Conservation (phyloP, 1,140 invertebrate species). For the Bombus huntii region DNA sequence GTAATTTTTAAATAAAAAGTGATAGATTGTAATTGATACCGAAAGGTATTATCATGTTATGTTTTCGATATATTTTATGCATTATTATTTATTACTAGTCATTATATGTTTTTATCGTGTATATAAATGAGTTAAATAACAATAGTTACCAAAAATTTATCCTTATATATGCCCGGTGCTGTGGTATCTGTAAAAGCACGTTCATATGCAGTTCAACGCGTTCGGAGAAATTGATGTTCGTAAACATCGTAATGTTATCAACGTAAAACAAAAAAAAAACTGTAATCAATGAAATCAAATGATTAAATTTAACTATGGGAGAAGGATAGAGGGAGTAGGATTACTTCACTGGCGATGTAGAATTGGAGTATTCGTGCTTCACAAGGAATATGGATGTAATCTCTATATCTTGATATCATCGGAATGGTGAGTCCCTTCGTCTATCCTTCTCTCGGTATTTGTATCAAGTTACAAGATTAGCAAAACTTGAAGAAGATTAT, state of each 20-base stretch:
- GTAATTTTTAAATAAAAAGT: slow-evolving; percentile 1
- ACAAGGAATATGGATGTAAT: slow-evolving; percentile 68
- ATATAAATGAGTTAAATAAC: neutral
- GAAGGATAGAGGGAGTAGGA: slow-evolving; percentile 81
- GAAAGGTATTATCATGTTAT: neutral
- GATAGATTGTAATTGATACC: neutral
- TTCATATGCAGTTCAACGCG: slow-evolving; percentile 52
- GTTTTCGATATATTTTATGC: neutral
- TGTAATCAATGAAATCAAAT: slow-evolving; percentile 45
- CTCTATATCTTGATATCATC: slow-evolving; percentile 66
- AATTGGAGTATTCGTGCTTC: slow-evolving; percentile 70
- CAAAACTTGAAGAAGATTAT: slow-evolving; percentile 15
- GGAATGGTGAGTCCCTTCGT: slow-evolving; percentile 81
- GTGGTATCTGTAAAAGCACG: slow-evolving; percentile 48
- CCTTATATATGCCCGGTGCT: neutral
- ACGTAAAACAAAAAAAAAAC: slow-evolving; percentile 36
- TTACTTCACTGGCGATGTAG: slow-evolving; percentile 70
- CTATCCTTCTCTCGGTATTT: slow-evolving; percentile 81
- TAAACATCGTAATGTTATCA: slow-evolving; percentile 60
- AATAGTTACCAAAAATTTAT: neutral
- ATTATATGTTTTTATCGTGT: neutral
- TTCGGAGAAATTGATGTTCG: slow-evolving; percentile 43
- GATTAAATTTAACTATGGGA: slow-evolving; percentile 71
- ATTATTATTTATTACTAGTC: neutral
- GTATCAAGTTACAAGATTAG: slow-evolving; percentile 61